Percentiles rank a stretch among this genome's conserved stretches.
Conservation (phyloP, 1,140 invertebrate genomes). For the Ips nitidus region DNA sequence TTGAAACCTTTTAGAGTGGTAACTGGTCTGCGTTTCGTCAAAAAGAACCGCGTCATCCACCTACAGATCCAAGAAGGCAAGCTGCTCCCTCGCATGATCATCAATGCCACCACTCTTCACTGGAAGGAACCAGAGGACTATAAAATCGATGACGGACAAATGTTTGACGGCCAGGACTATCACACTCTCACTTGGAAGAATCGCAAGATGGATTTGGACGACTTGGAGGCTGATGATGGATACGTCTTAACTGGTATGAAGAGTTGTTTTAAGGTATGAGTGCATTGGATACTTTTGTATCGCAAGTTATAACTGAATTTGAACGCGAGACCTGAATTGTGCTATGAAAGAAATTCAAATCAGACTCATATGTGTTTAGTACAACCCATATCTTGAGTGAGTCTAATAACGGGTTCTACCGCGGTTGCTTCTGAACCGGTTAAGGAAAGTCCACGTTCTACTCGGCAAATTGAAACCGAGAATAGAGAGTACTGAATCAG, state of each 20-base stretch:
- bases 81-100: slow-evolving; percentile 64
- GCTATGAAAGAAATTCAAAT: no score
- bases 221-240: slow-evolving; percentile 62
- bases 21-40: slow-evolving; percentile 73
- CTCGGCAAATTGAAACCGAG: no score
- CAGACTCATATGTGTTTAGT: no score
- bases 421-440: no score
- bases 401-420: no score
- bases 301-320: no score
- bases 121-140: slow-evolving; percentile 72
- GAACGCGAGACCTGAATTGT: no score
- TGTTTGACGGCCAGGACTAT: slow-evolving; percentile 66
- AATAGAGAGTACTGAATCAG: no score
- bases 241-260: slow-evolving; percentile 64
- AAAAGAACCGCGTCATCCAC: slow-evolving; percentile 74
- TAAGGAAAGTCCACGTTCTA: no score
- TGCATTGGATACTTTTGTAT: no score
- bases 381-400: no score
- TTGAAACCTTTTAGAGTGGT: slow-evolving; percentile 62
- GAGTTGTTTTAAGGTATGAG: no score
- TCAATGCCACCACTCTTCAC: slow-evolving; percentile 59
- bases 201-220: slow-evolving; percentile 78
- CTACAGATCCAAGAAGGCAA: slow-evolving; percentile 79
- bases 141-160: slow-evolving; percentile 56
- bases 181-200: slow-evolving; percentile 74